Base-by-base conservation (phyloP, 2,113 vertebrate genomes). In the Anser brachyrhynchus region DNA sequence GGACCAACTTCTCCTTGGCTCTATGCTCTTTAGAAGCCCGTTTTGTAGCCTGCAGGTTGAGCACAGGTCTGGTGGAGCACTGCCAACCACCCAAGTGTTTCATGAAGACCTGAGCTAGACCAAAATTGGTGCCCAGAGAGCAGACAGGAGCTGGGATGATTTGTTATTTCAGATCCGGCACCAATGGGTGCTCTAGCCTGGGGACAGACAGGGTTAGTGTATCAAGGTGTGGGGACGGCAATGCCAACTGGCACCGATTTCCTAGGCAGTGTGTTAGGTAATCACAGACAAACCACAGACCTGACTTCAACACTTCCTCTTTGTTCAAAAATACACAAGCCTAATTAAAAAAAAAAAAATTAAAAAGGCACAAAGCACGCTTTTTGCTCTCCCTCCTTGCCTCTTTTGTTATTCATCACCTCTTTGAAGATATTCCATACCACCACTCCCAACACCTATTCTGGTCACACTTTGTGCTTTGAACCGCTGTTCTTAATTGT, bases 51-150 rank as follows among this genome's bases (percentile, higher is more conserved):
- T 37, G n/a, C 11, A 35, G 22, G 11, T 29, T 41, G 59, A 65
- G 8, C 67, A 51, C 8, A 17, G 59, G 43, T 8, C 43, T 76
- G 70, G 64, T 1, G 1, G 43, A 77, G 49, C 0, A 0, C 31
- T 79, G 54, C 55, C 57, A 25, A 22, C 39, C 9, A 23, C 18
- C 31, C 18, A 22, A 49, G 18, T 55, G 64, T 54, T 74, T 65
- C n/a, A 26, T 5, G 31, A 76, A 73, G 69, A 71, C 35, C 25
- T 43, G 62, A 89, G 61, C 13, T 22, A 71, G 37, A 51, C 4
- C 13, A 28, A 70, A 70, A 54, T 18, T n/a, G 3, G 55, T 49
- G 11, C 44, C 52, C 55, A 57, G 81, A 55, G 28, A 46, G n/a
- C 39, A 81, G 70, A 73, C 6, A 6, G 33, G 81, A 59, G 16